A percentile compares a stretch with the other conserved stretches of the same genome.
phyloP scores from a whole-genome alignment of 2,797 vertebrate species.

The Enteromius anoplus region DNA sequence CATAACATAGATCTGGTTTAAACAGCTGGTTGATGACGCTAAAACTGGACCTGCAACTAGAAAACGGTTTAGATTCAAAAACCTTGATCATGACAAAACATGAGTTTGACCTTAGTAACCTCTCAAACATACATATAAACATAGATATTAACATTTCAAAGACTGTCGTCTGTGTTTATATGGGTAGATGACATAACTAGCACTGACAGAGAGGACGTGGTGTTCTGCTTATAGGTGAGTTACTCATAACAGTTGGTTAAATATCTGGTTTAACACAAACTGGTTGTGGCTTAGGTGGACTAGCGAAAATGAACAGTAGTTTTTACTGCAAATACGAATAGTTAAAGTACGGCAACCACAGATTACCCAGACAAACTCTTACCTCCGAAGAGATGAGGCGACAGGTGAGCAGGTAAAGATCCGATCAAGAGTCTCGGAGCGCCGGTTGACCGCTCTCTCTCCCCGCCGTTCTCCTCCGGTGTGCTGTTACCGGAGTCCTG shows the following conservation, averaged over 20 bases:
- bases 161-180: background rate
- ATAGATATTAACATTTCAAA: background rate
- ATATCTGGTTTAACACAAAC: background rate
- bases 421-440: constrained; percentile 87
- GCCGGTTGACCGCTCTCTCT: constrained; percentile 71
- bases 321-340: background rate
- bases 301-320: background rate
- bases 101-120: background rate
- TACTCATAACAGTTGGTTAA: background rate
- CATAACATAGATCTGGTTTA: background rate
- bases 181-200: background rate
- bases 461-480: constrained; percentile 80
- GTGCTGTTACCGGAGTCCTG: constrained; percentile 90
- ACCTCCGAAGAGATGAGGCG: constrained; percentile 93
- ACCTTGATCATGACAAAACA: too few species aligned
- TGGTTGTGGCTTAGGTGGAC: background rate
- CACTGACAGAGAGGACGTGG: too few species aligned
- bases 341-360: background rate
- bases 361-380: constrained; percentile 58
- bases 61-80: background rate
- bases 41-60: background rate
- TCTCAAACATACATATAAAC: background rate
- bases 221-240: background rate
- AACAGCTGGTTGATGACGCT: background rate
- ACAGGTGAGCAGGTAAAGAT: constrained; percentile 90